Base-by-base conservation (phyloP, 2,888 invertebrate species). In the Aporophyla lueneburgensis region DNA sequence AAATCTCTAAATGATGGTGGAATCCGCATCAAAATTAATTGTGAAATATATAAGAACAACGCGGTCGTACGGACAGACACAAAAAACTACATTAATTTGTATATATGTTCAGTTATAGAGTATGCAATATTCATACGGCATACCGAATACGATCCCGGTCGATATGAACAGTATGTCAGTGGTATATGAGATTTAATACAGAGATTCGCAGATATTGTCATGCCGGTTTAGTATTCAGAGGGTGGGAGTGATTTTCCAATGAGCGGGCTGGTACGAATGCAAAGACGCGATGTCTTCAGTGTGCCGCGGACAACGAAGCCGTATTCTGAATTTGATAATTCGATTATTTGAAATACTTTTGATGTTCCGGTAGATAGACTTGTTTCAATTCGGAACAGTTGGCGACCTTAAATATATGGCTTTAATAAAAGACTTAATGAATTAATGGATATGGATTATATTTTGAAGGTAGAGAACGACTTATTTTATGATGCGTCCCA, bases 181-280 rank as follows among this genome's bases (percentile, higher is more conserved):
- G 79, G 65, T 71, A 72, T 84, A 85, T 84, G 81, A 88, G 87
- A 89, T 90, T 88, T 87, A 90, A 90, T 87, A 88, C 71, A 81
- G 88, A 87, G 87, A 90, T 87, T 88, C 87, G 75, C 72, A 71
- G 87, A 87, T 86, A 88, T 87, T 88, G 85, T 86, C 85, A 74
- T 63, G 78, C 76, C 84, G 90, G 90, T 89, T 95, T 92, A 89
- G 96, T 96, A 96, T 96, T 94, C 96, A 93, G 93, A 80, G 88
- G 92, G 92, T 92, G 93, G 89, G 91, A 90, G 95, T 96, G 96
- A 96, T 96, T 96, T 95, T 95, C 96, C 96, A 95, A 96, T 96
- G 96, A 95, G 93, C 93, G 89, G 90, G 87, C 92, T 89, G 90
- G 91, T 91, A 90, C 92, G 94, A 94, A 95, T 95, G 94, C 94